Evolutionary conservation across 2,888 invertebrate genomes (phyloP), one percentile per base, ranked within the genome.

Genomic region (Sclerodermus sp.): DNA sequence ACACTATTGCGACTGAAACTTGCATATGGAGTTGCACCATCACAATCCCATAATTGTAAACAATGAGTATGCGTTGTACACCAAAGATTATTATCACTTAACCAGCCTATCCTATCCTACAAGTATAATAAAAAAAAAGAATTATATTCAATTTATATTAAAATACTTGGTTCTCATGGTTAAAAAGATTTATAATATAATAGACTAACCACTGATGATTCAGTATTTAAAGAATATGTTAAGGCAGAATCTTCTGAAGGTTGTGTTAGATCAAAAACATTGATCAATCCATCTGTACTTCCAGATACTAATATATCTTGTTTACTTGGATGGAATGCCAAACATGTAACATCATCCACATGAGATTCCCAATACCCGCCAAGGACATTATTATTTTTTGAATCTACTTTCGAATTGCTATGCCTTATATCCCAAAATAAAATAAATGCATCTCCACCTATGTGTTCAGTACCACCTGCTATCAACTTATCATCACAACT

Each of bases 361-460:
- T 93, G 93, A 5, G 89, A 87, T 64, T 93, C 89, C 86, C 87
- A 89, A 72, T 93, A 94, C 1, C 87, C 89, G 1, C 93, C 93
- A 1, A 91, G 78, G 10, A 88, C 80, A 57, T 74, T 73, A 57
- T 74, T 73, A 40, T 63, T 67, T 47, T 58, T 70, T 30, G 61
- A 53, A 10, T 68, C 64, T n/a, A 61, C 55, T 53, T 82, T 81
- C 0, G 79, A 69, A 51, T 81, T 80, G 31, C 68, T 63, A 34
- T 77, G 70, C 53, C 92, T 81, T 16, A 86, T 79, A 79, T 93
- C 93, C 87, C 90, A 93, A 79, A 93, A 93, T 53, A 92, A 78
- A 13, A 93, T 79, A 73, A 84, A 92, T 0, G 89, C 84, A 69
- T 91, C 89, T 16, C 85, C 84, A 47, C 84, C 82, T 38, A 84